Percentiles rank a stretch among this genome's conserved stretches.
These are phyloP conservation scores for Tetrao urogallus DNA, from an alignment of 2,113 vertebrate species.

Conservation along the genomic window DNA sequence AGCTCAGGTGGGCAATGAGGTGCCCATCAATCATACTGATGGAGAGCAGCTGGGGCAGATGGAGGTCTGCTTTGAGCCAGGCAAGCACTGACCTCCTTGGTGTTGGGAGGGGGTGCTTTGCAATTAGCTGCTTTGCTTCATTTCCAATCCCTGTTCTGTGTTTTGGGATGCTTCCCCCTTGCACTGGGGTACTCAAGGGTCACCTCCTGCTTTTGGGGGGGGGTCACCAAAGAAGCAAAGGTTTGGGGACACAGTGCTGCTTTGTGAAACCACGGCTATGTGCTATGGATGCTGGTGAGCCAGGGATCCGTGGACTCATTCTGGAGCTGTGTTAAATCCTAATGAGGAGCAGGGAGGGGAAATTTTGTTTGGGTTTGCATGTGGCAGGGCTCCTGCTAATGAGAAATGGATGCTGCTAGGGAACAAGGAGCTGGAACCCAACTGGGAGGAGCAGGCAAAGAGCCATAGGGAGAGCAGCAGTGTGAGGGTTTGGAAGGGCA, in stretches of 20 bases:
- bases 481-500: neutral
- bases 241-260: neutral
- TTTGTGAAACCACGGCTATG: neutral
- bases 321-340: neutral
- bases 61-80: neutral
- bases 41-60: neutral
- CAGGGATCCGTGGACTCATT: neutral
- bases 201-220: fast-evolving
- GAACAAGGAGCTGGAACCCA: neutral
- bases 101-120: neutral
- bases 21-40: neutral
- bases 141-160: neutral
- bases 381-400: neutral
- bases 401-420: neutral
- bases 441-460: neutral
- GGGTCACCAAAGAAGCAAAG: neutral
- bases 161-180: neutral
- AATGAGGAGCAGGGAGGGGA: neutral
- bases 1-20: neutral
- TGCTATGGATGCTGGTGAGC: neutral
- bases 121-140: neutral
- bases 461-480: neutral
- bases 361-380: neutral
- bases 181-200: fast-evolving
- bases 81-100: neutral